Percentiles rank a stretch among this genome's conserved stretches.
These are phyloP conservation scores for Drosophila navojoa DNA, from an alignment of 1,140 invertebrate species.

Conservation along the genomic window DNA sequence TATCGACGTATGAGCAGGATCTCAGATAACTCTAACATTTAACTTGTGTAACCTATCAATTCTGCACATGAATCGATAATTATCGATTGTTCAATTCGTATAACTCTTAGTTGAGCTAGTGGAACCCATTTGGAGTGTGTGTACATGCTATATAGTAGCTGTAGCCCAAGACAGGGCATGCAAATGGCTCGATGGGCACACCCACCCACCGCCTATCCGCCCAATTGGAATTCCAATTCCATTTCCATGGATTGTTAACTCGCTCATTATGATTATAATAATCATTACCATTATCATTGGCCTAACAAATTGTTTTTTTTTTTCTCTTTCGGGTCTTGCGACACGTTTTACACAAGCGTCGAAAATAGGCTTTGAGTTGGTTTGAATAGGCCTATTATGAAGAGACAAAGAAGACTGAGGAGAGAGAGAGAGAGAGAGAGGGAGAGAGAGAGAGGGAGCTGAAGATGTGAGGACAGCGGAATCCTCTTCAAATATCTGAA, in stretches of 20 bases:
- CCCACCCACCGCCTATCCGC: not conserved
- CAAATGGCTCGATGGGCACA: conserved; percentile 1
- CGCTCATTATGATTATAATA: conserved; percentile 8
- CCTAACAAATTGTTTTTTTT: conserved; percentile 12
- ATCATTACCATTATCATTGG: conserved; percentile 21
- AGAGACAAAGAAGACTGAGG: not conserved
- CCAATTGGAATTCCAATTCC: not conserved
- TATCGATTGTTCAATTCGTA: not conserved
- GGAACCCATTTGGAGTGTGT: too few relatives aligned
- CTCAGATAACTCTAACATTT: too few relatives aligned
- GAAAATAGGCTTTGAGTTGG: conserved; percentile 24
- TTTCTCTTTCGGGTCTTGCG: conserved; percentile 35
- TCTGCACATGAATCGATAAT: too few relatives aligned
- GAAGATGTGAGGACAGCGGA: too few relatives aligned
- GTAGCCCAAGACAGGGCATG: too few relatives aligned
- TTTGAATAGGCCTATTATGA: not conserved
- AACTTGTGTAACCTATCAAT: too few relatives aligned
- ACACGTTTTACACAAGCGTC: conserved; percentile 54
- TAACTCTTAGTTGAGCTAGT: not conserved
- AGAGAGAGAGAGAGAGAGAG: not conserved
- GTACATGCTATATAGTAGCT: too few relatives aligned
- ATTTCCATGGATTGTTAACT: conserved; percentile 31
- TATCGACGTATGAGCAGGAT: too few relatives aligned
- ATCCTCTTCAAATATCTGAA: too few relatives aligned
- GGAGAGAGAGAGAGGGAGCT: too few relatives aligned